phyloP scores from a whole-genome alignment of 1,140 invertebrate genomes.

The Eriosoma lanigerum region DNA sequence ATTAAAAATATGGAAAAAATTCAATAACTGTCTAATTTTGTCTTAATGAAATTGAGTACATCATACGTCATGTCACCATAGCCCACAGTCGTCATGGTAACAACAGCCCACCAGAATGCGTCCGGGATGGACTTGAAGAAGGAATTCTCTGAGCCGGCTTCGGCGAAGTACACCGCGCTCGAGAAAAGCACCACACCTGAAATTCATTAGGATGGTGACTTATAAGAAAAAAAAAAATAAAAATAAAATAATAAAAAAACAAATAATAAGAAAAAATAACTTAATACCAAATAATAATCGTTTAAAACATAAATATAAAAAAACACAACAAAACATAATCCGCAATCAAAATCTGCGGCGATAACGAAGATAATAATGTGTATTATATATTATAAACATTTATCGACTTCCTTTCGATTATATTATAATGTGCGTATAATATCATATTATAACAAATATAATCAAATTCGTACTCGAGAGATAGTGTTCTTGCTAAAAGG shows the following conservation, averaged over 20 bases:
- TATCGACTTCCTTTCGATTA: too few species aligned
- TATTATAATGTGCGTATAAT: too few species aligned
- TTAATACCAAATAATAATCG: background rate
- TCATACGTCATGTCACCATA: slow-evolving; percentile 99
- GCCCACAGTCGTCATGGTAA: slow-evolving; percentile 95
- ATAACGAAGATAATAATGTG: background rate
- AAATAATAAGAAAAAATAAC: background rate
- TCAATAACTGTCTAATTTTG: slow-evolving; percentile 52
- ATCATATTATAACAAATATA: too few species aligned
- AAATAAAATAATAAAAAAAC: slow-evolving; percentile 6
- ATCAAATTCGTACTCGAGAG: too few species aligned
- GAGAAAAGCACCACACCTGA: slow-evolving; percentile 97
- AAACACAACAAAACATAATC: slow-evolving; percentile 4
- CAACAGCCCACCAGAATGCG: slow-evolving; percentile 95
- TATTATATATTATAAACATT: background rate
- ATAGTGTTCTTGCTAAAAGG: too few species aligned
- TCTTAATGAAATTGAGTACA: slow-evolving; percentile 70
- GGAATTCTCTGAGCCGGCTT: slow-evolving; percentile 91
- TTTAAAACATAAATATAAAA: background rate
- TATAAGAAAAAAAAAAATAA: slow-evolving; percentile 31
- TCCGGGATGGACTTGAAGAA: slow-evolving; percentile 98
- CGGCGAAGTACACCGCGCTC: slow-evolving; percentile 97
- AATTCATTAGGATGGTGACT: slow-evolving; percentile 57
- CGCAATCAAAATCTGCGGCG: background rate
- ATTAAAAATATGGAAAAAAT: slow-evolving; percentile 51